Base-by-base conservation (phyloP, 2,888 invertebrate species). In the Diarsia mendica region DNA sequence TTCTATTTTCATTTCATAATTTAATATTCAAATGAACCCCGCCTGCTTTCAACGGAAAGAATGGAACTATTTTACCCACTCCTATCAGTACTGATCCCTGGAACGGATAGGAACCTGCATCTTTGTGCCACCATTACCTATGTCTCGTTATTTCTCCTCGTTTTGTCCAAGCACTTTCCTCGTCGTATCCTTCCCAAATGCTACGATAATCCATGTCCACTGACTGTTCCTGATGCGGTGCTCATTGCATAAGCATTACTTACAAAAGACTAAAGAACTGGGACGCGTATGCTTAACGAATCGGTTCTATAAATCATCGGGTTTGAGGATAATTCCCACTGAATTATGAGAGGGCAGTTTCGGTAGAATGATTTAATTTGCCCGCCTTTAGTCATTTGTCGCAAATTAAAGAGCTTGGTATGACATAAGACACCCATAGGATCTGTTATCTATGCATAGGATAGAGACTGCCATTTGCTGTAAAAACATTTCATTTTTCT, bases 251-350 rank as follows among this genome's bases (percentile, higher is more conserved):
- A 80, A 77, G 66, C 44, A 70, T 46, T 33, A n/a, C 39, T 81
- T 64, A 73, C 72, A 61, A 67, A 77, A 85, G 39, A 68, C n/a
- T n/a, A n/a, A n/a, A n/a, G n/a, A n/a, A 76, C 84, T 86, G 87
- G 84, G 84, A 82, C 86, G 64, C 72, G 82, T 77, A 83, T 86
- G 74, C 63, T 68, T 80, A 82, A 77, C 71, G 72, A 71, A 78
- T 67, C 11, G 60, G 23, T 67, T 76, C 20, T 13, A 63, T 80
- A 72, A 55, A 77, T 69, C 51, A 39, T 48, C 15, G n/a, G 18
- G 15, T n/a, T 79, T 67, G 53, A 72, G 75, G 58, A 58, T 67
- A 58, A 66, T 68, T 64, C n/a, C 8, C 46, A 76, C 23, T 23
- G 10, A 5, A 18, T 48, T 18, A 13, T 28, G 28, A n/a, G 23